A percentile compares a stretch with the other conserved stretches of the same genome.
phyloP scores from a whole-genome alignment of 2,113 vertebrate genomes.

The Neolamprologus sp. region DNA sequence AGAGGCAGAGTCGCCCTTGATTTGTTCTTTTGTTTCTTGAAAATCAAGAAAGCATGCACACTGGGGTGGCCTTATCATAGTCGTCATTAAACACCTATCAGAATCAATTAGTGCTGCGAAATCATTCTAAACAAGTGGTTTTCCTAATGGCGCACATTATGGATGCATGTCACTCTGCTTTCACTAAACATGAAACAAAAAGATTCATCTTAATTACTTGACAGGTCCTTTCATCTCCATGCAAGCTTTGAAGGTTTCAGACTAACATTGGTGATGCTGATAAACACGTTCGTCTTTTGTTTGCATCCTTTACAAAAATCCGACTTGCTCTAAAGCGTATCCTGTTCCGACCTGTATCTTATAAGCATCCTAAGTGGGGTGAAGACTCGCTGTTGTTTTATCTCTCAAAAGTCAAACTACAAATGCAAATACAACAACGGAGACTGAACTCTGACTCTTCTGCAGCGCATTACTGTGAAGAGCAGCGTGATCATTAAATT shows the following conservation, averaged over 20 bases:
- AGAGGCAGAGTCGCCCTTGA: not conserved
- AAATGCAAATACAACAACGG: not conserved
- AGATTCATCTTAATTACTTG: constrained; percentile 9
- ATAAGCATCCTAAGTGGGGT: not conserved
- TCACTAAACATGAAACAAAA: constrained; percentile 4
- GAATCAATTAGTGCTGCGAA: constrained; percentile 13
- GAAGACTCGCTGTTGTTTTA: not conserved
- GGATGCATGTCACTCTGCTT: not conserved
- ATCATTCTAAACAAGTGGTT: constrained; percentile 32
- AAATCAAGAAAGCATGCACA: not conserved
- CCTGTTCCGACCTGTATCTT: not conserved
- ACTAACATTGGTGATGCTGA: not conserved
- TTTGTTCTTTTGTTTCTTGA: not conserved
- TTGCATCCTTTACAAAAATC: not conserved
- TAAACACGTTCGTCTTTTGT: not conserved
- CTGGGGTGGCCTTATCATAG: constrained; percentile 7
- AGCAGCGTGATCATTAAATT: not conserved
- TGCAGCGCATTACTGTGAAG: not conserved
- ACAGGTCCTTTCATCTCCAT: not conserved
- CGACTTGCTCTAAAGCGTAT: not conserved
- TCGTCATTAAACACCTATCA: constrained; percentile 53
- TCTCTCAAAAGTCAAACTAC: not conserved
- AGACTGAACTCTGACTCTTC: not conserved
- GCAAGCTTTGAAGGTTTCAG: not conserved
- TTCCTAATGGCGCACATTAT: not conserved